phyloP scores from a whole-genome alignment of 2,113 vertebrate genomes.

The Prunella fulvescens region DNA sequence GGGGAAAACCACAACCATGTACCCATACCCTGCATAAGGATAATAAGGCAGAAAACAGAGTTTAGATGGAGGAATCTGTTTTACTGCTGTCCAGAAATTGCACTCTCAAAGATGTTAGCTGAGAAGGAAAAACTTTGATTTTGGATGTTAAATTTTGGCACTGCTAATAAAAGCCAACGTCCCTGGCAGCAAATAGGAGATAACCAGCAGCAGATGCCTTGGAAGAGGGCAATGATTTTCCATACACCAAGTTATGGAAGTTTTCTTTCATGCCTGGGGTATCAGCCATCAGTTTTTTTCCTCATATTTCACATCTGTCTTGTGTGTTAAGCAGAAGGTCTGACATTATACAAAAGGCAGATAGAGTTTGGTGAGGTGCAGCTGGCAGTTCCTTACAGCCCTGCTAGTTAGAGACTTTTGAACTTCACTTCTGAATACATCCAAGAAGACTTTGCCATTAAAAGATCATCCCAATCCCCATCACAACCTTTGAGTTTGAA shows the following conservation, averaged over 20 bases:
- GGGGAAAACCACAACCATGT: rapidly evolving
- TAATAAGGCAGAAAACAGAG: not conserved
- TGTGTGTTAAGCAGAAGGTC: not conserved
- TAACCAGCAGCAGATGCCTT: not conserved
- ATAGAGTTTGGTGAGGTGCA: not conserved
- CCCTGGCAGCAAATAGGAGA: not conserved
- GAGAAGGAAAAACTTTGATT: not conserved
- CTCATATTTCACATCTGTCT: not conserved
- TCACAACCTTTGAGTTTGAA: not conserved
- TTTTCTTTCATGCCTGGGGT: not conserved
- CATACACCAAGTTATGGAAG: not conserved
- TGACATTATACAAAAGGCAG: not conserved
- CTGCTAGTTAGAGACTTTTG: not conserved
- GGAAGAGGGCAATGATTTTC: not conserved
- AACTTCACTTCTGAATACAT: not conserved
- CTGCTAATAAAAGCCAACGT: not conserved
- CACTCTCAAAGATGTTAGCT: not conserved
- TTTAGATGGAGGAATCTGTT: not conserved
- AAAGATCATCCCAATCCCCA: not conserved
- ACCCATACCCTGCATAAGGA: rapidly evolving
- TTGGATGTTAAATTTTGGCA: not conserved
- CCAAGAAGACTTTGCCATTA: not conserved
- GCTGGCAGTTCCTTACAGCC: not conserved
- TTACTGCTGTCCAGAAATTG: not conserved
- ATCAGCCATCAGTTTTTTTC: not conserved